Base-by-base conservation (phyloP, 2,113 vertebrate genomes). In the Seriola aureovittata region DNA sequence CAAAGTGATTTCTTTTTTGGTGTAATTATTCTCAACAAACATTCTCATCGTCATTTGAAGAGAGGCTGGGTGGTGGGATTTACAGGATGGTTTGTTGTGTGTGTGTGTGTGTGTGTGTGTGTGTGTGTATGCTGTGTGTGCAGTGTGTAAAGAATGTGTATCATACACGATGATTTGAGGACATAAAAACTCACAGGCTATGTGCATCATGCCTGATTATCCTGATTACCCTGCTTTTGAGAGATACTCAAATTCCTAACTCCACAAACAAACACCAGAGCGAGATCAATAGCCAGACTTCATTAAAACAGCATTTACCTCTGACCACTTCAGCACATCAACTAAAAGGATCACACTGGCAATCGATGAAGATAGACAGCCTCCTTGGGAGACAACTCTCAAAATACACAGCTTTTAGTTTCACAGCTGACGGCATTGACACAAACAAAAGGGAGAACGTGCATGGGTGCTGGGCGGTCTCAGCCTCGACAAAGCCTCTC, bases 251-350 rank as follows among this genome's bases (percentile, higher is more conserved):
- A 69, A 85, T 85, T 79, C 72, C 62, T 5, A 72, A 83, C 75
- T 34, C 64, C 55, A 71, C 69, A 84, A 84, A 79, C 82, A 87
- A 85, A 92, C 80, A 65, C 42, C 60, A 34, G 42, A 8, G 75
- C 38, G 50, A 6, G 70, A 90, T 93, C 91, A 87, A 92, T 92
- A 84, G 62, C 11, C 72, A 76, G 81, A 86, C 91, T 85, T 92
- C 88, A 89, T 92, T 91, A 88, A 91, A 89, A 78, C 73, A 71
- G 78, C 44, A 75, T 89, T 92, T 87, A 92, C 85, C 79, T 63
- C 85, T 59, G 82, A 89, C 86, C 85, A 78, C 85, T 84, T 85
- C 52, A 89, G 81, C 88, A 87, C 78, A 82, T 78, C 77, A 74
- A 80, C 81, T 75, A 19, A 79, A 85, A 82, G 81, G 81, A 86